phyloP scores from a whole-genome alignment of 2,888 invertebrate genomes.

The Petrolisthes manimaculis region DNA sequence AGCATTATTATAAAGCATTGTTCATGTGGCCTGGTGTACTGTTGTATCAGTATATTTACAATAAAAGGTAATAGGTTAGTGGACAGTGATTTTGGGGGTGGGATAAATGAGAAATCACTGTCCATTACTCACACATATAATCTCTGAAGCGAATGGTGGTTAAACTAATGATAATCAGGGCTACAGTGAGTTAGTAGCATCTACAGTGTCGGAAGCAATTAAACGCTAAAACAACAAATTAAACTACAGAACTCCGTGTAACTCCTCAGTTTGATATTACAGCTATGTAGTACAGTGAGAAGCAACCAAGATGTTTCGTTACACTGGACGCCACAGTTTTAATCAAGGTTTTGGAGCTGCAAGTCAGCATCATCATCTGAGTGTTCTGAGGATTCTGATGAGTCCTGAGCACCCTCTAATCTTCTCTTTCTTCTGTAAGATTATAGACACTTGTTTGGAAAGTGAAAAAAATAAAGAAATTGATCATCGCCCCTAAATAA shows the following conservation, averaged over 20 bases:
- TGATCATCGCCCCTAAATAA: not conserved
- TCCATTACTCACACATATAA: constrained; percentile 2
- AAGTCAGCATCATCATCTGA: constrained; percentile 16
- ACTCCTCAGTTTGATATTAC: not conserved
- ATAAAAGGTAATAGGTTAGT: not conserved
- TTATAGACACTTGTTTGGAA: not conserved
- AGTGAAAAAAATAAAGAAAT: not conserved
- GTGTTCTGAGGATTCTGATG: constrained; percentile 32
- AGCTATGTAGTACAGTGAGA: constrained; percentile 18
- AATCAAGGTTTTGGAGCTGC: constrained; percentile 52
- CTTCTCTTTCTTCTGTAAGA: constrained; percentile 37
- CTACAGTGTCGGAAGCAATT: constrained; percentile 13
- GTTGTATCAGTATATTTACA: not conserved
- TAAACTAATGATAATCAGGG: constrained; percentile 26
- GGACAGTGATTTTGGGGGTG: not conserved
- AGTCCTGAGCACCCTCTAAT: constrained; percentile 9
- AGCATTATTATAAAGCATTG: too few species aligned
- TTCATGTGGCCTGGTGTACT: not conserved
- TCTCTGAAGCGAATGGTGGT: constrained; percentile 1
- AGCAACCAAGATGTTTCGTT: constrained; percentile 16
- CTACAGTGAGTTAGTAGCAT: constrained; percentile 1
- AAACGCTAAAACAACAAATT: not conserved
- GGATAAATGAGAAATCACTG: constrained; percentile 9
- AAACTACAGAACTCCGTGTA: not conserved
- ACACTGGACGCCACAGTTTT: constrained; percentile 32